These are phyloP conservation scores for Indicator maculatus DNA, from an alignment of 2,113 vertebrate species.

Conservation along the genomic window DNA sequence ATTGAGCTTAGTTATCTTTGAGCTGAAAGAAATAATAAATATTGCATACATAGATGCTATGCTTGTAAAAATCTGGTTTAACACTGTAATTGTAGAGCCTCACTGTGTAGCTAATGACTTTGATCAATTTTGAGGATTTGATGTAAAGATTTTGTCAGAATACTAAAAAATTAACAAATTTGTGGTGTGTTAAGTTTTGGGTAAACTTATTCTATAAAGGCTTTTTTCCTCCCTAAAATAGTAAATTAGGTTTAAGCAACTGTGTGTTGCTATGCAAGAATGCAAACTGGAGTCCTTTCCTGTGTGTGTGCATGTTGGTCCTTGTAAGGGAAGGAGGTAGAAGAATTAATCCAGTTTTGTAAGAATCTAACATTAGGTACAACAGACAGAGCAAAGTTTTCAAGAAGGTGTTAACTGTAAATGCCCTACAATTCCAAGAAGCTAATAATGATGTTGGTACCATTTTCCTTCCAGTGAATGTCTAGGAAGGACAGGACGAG, in stretches of 20 bases:
- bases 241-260: not conserved
- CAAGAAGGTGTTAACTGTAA: not conserved
- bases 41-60: not conserved
- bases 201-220: not conserved
- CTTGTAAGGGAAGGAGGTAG: not conserved
- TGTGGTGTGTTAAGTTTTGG: not conserved
- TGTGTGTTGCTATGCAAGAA: not conserved
- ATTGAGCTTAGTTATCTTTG: not conserved
- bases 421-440: not conserved
- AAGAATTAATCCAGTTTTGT: not conserved
- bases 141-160: not conserved
- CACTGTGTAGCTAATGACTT: not conserved
- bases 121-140: not conserved
- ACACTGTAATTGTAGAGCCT: not conserved
- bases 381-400: not conserved
- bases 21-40: not conserved
- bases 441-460: not conserved
- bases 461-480: not conserved
- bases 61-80: not conserved
- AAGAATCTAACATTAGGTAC: not conserved
- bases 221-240: rapidly evolving
- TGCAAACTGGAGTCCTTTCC: not conserved
- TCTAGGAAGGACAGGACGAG: not conserved
- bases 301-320: rapidly evolving
- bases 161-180: not conserved